Evolutionary conservation across 2,888 invertebrate genomes (phyloP).

Genomic region (Hemithea aestivaria): DNA sequence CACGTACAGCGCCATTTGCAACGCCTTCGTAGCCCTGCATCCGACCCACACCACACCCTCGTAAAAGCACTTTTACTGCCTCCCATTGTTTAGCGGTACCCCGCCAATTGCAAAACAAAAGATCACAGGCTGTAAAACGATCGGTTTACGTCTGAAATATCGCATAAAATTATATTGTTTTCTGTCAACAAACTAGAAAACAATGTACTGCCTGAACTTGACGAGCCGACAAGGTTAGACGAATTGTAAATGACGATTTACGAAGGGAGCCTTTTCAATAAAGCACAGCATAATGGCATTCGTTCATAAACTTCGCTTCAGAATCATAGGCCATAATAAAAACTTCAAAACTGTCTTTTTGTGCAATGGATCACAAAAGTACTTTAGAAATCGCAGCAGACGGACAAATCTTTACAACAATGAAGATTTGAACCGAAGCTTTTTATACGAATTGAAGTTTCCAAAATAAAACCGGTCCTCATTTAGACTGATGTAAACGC

Average conservation of each 20-base stretch:
- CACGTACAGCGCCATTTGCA: conserved; percentile 96
- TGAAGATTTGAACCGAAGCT: conserved; percentile 28
- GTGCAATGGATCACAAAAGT: conserved; percentile 26
- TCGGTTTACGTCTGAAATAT: conserved; percentile 34
- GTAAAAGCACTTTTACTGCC: conserved; percentile 23
- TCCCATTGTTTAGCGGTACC: conserved; percentile 32
- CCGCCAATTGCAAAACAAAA: conserved; percentile 34
- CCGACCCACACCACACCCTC: conserved; percentile 27
- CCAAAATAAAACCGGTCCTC: conserved; percentile 50
- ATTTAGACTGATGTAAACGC: conserved; percentile 41
- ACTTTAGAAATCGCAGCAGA: conserved; percentile 23
- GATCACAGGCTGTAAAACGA: conserved; percentile 34
- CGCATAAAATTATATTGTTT: conserved; percentile 35
- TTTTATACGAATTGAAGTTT: conserved; percentile 39
- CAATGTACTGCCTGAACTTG: conserved; percentile 53
- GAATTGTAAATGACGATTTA: conserved; percentile 44
- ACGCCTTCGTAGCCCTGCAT: conserved; percentile 94
- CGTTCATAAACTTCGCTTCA: conserved; percentile 18
- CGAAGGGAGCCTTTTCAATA: conserved; percentile 32
- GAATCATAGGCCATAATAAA: conserved; percentile 18
- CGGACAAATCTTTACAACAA: conserved; percentile 31
- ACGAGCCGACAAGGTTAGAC: conserved; percentile 52
- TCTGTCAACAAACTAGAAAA: conserved; percentile 40
- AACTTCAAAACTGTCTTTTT: conserved; percentile 26
- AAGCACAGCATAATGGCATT: conserved; percentile 22